Conservation (phyloP, 2,888 invertebrate species). For the Holacanthella duospinosa region DNA sequence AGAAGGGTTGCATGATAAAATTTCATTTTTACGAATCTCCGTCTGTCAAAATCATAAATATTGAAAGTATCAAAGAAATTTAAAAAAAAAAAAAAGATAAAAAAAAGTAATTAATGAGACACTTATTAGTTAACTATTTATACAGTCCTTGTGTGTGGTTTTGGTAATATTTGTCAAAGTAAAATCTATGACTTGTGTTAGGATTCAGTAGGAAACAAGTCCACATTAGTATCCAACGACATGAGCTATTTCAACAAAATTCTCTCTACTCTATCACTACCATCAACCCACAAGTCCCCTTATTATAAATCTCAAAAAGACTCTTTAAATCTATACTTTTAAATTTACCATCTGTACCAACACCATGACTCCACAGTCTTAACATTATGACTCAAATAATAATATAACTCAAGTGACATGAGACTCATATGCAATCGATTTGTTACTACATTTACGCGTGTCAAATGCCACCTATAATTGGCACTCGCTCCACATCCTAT, state of each 20-base stretch:
- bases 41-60: slow-evolving; percentile 6
- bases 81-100: too few relatives aligned
- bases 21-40: neutral
- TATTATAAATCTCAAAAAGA: neutral
- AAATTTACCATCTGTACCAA: neutral
- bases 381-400: too few relatives aligned
- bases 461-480: slow-evolving; percentile 38
- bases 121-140: slow-evolving; percentile 5
- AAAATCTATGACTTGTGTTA: neutral
- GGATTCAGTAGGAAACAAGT: neutral
- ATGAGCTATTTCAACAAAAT: too few relatives aligned
- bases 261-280: neutral
- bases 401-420: too few relatives aligned
- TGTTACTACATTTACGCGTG: slow-evolving; percentile 38
- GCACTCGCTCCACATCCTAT: slow-evolving; percentile 18
- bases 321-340: neutral
- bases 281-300: neutral
- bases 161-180: neutral
- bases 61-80: neutral
- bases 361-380: too few relatives aligned
- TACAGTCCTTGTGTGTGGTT: neutral
- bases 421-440: slow-evolving; percentile 38
- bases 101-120: neutral
- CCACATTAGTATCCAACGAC: too few relatives aligned
- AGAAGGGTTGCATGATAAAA: neutral